Evolutionary conservation across 2,797 vertebrate species (phyloP).

Genomic region (Muscicapa striata): DNA sequence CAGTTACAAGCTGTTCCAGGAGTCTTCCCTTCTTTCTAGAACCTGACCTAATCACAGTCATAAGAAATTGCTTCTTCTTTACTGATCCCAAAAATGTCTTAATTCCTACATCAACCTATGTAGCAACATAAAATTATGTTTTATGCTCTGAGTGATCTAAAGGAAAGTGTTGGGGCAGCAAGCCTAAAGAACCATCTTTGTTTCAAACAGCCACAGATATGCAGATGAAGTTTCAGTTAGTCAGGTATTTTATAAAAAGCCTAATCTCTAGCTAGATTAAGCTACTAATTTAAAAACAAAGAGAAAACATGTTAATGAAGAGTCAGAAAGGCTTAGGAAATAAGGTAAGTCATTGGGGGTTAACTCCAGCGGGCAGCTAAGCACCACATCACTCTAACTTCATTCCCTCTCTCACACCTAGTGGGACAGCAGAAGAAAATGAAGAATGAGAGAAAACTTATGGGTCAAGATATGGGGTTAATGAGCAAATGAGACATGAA

Average conservation of each 20-base stretch:
- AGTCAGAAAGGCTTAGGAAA: background rate
- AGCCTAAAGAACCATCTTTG: background rate
- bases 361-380: background rate
- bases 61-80: background rate
- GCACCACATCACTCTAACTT: background rate
- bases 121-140: background rate
- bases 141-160: background rate
- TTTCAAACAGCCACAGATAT: background rate
- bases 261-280: background rate
- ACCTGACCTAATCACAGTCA: background rate
- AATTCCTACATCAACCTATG: background rate
- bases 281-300: background rate
- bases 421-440: background rate
- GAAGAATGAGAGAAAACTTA: background rate
- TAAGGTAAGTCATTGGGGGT: background rate
- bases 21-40: background rate
- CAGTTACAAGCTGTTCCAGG: background rate
- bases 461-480: background rate
- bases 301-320: background rate
- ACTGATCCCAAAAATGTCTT: background rate
- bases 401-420: fast-evolving
- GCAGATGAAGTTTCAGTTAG: background rate
- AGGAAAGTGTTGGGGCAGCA: background rate
- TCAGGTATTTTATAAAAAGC: background rate
- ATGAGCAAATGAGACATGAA: background rate